These are phyloP conservation scores for Intellagama lesueurii DNA, from an alignment of 2,797 vertebrate genomes.

Conservation along the genomic window DNA sequence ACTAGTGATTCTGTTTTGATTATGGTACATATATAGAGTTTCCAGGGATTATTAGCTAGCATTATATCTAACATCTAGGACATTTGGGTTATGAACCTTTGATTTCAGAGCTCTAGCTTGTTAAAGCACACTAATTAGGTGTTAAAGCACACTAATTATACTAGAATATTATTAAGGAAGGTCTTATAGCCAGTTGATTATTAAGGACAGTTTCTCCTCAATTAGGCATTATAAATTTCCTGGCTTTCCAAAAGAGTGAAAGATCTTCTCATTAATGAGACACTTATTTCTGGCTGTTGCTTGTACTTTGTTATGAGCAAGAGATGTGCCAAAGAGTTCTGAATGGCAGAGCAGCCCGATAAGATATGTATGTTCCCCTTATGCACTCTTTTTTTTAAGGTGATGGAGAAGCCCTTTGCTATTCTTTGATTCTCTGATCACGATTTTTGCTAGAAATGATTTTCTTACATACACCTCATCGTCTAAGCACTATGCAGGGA, in stretches of 20 bases:
- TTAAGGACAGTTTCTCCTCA: background rate
- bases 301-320: background rate
- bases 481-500: background rate
- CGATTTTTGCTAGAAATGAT: background rate
- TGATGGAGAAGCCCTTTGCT: background rate
- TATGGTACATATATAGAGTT: background rate
- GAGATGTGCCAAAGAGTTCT: background rate
- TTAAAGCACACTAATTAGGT: constrained; percentile 69
- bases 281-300: background rate
- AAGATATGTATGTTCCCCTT: background rate
- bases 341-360: background rate
- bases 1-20: background rate
- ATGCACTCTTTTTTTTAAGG: background rate
- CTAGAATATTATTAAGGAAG: constrained; percentile 23
- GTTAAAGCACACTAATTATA: constrained; percentile 55
- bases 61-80: background rate
- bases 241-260: background rate
- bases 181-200: constrained; percentile 4
- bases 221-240: background rate
- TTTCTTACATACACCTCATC: too few species aligned
- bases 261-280: background rate
- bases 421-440: background rate
- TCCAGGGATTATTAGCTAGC: background rate
- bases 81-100: constrained; percentile 62
- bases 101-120: constrained; percentile 56